Conservation (phyloP, 2,888 invertebrate genomes). For the Ectemnius cavifrons region DNA sequence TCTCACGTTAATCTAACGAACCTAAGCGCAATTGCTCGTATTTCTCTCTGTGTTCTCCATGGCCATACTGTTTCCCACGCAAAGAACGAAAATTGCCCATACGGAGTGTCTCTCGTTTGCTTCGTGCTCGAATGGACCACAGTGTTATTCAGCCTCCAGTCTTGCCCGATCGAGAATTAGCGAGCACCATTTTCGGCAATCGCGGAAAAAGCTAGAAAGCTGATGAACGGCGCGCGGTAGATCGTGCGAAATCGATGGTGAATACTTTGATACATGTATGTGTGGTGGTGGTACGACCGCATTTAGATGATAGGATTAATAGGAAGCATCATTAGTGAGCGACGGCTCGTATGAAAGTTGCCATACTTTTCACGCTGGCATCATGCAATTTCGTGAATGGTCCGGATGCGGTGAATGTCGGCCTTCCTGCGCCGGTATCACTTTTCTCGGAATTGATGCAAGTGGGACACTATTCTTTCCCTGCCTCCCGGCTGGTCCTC, state of each 20-base stretch:
- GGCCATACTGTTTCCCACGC: conserved; percentile 21
- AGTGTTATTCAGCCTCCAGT: no score
- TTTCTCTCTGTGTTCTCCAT: background rate
- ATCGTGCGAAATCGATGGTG: no score
- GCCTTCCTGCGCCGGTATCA: conserved; percentile 18
- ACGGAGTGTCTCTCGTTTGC: no score
- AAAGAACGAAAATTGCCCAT: background rate
- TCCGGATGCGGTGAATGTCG: background rate
- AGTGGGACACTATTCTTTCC: conserved; percentile 54
- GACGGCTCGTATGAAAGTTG: conserved; percentile 22
- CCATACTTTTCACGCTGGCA: conserved; percentile 21
- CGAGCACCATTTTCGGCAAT: no score
- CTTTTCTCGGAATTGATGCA: conserved; percentile 44
- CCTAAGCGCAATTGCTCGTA: conserved; percentile 22
- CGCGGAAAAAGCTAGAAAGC: no score
- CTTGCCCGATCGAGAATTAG: no score
- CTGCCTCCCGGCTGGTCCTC: conserved; percentile 20
- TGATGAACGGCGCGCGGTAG: no score
- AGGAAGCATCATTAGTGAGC: background rate
- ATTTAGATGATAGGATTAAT: background rate
- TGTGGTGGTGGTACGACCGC: background rate
- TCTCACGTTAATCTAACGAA: conserved; percentile 47
- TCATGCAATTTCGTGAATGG: conserved; percentile 23
- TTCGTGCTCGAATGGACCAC: no score
- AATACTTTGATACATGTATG: no score